phyloP scores from a whole-genome alignment of 2,888 invertebrate genomes.

The Acrobasis repandana region DNA sequence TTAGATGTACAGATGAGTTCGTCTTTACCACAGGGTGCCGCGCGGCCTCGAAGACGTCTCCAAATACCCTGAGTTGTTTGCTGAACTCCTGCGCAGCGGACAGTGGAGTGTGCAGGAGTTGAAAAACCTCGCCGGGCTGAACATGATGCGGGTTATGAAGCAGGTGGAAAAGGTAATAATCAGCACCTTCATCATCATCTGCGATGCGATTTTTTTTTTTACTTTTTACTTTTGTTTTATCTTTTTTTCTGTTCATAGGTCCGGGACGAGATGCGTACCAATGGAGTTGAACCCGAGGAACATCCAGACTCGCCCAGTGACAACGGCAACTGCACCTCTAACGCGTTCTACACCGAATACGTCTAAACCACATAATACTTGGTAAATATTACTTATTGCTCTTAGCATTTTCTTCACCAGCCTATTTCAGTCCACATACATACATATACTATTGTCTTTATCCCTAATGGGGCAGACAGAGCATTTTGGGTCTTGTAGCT shows the following conservation, averaged over 20 bases:
- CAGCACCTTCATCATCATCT: neutral
- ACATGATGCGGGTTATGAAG: slow-evolving; percentile 85
- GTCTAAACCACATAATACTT: slow-evolving; percentile 41
- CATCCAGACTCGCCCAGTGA: slow-evolving; percentile 82
- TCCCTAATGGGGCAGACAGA: too few relatives aligned
- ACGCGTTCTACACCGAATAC: slow-evolving; percentile 79
- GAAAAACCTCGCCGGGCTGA: slow-evolving; percentile 85
- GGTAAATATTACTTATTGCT: too few relatives aligned
- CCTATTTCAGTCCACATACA: too few relatives aligned
- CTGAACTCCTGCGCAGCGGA: slow-evolving; percentile 84
- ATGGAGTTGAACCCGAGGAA: slow-evolving; percentile 84
- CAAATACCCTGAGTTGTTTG: slow-evolving; percentile 86
- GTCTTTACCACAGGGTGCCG: slow-evolving; percentile 77
- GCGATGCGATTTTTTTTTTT: too few relatives aligned
- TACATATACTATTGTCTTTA: too few relatives aligned
- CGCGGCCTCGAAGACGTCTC: slow-evolving; percentile 88
- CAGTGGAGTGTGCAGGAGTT: slow-evolving; percentile 85
- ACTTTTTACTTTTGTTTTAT: slow-evolving; percentile 14
- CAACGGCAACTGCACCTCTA: slow-evolving; percentile 85
- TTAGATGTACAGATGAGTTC: too few relatives aligned
- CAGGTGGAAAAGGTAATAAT: slow-evolving; percentile 79
- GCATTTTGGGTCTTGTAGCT: too few relatives aligned
- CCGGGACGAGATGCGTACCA: slow-evolving; percentile 84
- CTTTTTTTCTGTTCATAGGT: slow-evolving; percentile 55
- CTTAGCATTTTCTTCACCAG: too few relatives aligned